Percentiles rank a stretch among this genome's conserved stretches.
Conservation (phyloP, 2,113 vertebrate species). For the Chlorodrepanis virens region DNA sequence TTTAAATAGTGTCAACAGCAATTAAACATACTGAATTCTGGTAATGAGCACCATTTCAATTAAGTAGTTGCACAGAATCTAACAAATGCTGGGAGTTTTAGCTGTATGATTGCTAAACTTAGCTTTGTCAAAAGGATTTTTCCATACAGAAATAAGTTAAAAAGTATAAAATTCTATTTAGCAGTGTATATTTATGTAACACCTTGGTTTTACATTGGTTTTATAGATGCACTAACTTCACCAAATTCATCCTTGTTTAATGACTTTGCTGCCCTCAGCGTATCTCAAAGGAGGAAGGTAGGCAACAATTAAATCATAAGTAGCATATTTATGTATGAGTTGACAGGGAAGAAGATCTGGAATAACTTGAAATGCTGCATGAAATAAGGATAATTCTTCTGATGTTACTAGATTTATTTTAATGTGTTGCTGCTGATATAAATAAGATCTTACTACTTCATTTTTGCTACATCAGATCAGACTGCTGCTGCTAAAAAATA, state of each 20-base stretch:
- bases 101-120: neutral
- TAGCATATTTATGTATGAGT: neutral
- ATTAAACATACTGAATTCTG: neutral
- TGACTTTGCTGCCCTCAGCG: conserved; percentile 95
- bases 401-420: neutral
- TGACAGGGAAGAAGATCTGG: neutral
- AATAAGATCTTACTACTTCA: neutral
- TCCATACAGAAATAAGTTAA: neutral
- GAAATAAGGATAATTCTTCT: neutral
- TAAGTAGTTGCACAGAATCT: neutral
- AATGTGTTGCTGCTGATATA: neutral
- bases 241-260: conserved; percentile 94
- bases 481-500: neutral
- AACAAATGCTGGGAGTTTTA: neutral
- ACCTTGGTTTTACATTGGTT: neutral
- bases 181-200: neutral
- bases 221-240: conserved; percentile 90
- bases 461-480: neutral
- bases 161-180: neutral
- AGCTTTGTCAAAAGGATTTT: neutral
- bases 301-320: conserved; percentile 40
- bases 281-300: conserved; percentile 98
- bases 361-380: conserved; percentile 7
- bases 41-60: neutral
- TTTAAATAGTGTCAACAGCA: neutral